A percentile compares a stretch with the other conserved stretches of the same genome.
These are phyloP conservation scores for Lepilemur septentrionalis DNA, from an alignment of 2,797 vertebrate genomes.

Conservation along the genomic window DNA sequence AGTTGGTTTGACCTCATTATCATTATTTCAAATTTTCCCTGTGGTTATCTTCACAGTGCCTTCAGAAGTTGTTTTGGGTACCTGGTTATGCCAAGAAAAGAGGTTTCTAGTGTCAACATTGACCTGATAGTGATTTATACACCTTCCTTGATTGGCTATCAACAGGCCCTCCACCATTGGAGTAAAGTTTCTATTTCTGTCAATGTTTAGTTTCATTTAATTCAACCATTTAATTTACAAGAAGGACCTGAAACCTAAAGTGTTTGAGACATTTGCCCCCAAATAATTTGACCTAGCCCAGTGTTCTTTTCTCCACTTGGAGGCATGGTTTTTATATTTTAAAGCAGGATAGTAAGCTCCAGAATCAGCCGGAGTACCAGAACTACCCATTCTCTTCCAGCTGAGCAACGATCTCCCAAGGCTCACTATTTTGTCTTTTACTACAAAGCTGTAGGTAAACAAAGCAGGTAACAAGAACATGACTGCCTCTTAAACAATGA, in stretches of 20 bases:
- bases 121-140: not conserved
- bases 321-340: not conserved
- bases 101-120: not conserved
- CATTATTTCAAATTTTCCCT: not conserved
- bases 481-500: not conserved
- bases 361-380: not conserved
- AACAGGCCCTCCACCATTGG: not conserved
- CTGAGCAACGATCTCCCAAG: not conserved
- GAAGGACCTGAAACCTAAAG: not conserved
- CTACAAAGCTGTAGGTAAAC: conserved; percentile 29
- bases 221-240: not conserved
- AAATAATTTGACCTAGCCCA: not conserved
- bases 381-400: not conserved
- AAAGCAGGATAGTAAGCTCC: not conserved
- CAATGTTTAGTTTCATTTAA: not conserved
- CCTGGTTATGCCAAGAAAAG: not conserved
- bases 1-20: not conserved
- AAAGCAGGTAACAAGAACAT: not conserved
- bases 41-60: not conserved
- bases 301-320: not conserved
- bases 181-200: conserved; percentile 16
- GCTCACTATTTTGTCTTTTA: not conserved
- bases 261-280: not conserved
- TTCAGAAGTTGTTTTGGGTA: not conserved
- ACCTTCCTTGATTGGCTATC: not conserved